Evolutionary conservation across 2,888 invertebrate genomes (phyloP), one percentile per base, ranked within the genome.

Genomic region (Macrosiphum euphorbiae): DNA sequence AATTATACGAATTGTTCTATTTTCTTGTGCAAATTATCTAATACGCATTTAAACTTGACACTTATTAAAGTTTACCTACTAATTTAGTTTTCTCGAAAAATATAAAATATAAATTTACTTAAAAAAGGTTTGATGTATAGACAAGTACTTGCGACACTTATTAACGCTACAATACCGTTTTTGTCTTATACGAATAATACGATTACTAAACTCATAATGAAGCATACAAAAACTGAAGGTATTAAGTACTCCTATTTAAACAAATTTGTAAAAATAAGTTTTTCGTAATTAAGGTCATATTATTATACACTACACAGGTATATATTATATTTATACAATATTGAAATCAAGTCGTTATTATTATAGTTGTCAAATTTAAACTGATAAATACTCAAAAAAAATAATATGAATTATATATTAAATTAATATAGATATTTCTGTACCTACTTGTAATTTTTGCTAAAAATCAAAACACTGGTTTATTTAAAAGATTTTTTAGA

Each of bases 61-160:
- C 35, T 67, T n/a, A 67, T 67, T 67, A 67, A 67, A 67, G n/a
- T 67, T 67, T n/a, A n/a, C 67, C n/a, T n/a, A n/a, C n/a, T 67
- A 67, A 67, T 67, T 67, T n/a, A n/a, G 28, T 61, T 28, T 13
- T n/a, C n/a, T 67, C n/a, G n/a, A 67, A 67, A 67, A 67, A 13
- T 67, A n/a, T n/a, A 5, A 67, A n/a, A n/a, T 67, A 5, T 13
- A 67, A 67, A 67, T 67, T n/a, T n/a, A 67, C n/a, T n/a, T 67
- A 4, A n/a, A 67, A 67, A 67, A 13, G 16, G 16, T 67, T 67
- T 67, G 13, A 67, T n/a, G 67, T n/a, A n/a, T 28, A 13, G n/a
- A 4, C 67, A n/a, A 28, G 2, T n/a, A 61, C 61, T n/a, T 61
- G 28, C 11, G 47, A 28, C 13, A 61, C 61, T 61, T 61, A 61